phyloP scores from a whole-genome alignment of 2,113 vertebrate species.

The Gavia stellata region DNA sequence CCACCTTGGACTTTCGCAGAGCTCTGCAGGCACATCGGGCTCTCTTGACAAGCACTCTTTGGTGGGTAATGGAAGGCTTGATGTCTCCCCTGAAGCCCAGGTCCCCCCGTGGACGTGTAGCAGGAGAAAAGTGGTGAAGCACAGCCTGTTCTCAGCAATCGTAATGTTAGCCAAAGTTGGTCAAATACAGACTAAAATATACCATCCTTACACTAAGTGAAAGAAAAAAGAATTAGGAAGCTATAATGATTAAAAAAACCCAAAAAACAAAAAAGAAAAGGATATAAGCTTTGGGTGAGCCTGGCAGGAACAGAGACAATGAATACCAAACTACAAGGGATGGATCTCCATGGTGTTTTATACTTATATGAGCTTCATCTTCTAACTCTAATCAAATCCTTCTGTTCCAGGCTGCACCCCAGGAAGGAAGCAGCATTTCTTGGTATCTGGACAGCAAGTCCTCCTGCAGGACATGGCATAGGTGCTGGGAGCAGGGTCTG shows the following conservation, averaged over 20 bases:
- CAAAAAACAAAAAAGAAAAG: neutral
- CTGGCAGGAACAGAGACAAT: neutral
- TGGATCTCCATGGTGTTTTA: neutral
- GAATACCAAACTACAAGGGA: neutral
- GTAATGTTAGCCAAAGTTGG: neutral
- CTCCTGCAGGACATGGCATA: neutral
- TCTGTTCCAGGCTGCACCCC: neutral
- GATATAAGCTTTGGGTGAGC: neutral
- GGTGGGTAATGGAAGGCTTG: neutral
- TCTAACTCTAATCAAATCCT: neutral
- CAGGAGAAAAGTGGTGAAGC: neutral
- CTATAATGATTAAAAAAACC: too few relatives aligned
- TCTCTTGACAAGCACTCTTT: neutral
- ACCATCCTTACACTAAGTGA: neutral
- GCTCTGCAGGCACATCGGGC: neutral
- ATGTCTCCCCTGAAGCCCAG: neutral
- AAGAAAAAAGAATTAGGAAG: neutral
- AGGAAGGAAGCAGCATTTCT: neutral
- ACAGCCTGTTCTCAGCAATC: neutral
- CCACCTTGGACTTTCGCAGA: neutral
- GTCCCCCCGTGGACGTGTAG: fast-evolving
- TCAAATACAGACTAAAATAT: neutral
- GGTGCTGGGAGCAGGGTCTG: neutral
- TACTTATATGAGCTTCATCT: neutral
- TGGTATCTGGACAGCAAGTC: neutral